Base-by-base conservation (phyloP, 2,113 vertebrate species). In the Lamprologus ornatipinnis region DNA sequence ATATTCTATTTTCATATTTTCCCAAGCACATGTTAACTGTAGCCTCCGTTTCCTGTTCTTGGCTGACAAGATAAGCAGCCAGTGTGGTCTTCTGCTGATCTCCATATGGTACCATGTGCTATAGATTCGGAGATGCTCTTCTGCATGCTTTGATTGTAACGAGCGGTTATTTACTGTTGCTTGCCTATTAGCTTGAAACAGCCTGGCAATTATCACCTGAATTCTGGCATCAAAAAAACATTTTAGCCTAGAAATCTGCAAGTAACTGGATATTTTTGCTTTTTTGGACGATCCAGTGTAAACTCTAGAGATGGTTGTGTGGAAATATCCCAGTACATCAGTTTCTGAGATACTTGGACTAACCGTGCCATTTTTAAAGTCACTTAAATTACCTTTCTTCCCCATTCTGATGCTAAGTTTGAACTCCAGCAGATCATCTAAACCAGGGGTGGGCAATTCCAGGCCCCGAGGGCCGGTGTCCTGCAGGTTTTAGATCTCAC, bases 341-440 rank as follows among this genome's bases (percentile, higher is more conserved):
- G 33, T 65, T 65, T 13, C 60, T 65, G 19, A 65, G 0, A 65
- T 37, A 6, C 10, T 4, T 0, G 0, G 33, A 21, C 10, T 0
- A 65, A 65, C 60, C 0, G 4, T 37, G 33, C 10, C 1, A 37
- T 65, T 21, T 65, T 65, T n/a, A 65, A 65, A 37, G 33, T 65
- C 2, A 5, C 1, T 65, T 65, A 7, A 65, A 37, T 37, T 12
- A 65, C 1, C 60, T 0, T 37, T 65, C 60, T n/a, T n/a, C 0
- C 10, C 31, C 17, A 12, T 37, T 65, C 1, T 12, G 10, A 37
- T 65, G 31, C 31, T 5, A 35, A 37, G 17, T n/a, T 65, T 65
- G 60, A 37, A 65, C 60, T 65, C 5, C 60, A 37, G 33, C 60
- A 21, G 4, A 37, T 13, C 60, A 65, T 21, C 60, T 65, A 7